Base-by-base conservation (phyloP, 1,140 invertebrate species). In the Phymorhynchus buccinoides region DNA sequence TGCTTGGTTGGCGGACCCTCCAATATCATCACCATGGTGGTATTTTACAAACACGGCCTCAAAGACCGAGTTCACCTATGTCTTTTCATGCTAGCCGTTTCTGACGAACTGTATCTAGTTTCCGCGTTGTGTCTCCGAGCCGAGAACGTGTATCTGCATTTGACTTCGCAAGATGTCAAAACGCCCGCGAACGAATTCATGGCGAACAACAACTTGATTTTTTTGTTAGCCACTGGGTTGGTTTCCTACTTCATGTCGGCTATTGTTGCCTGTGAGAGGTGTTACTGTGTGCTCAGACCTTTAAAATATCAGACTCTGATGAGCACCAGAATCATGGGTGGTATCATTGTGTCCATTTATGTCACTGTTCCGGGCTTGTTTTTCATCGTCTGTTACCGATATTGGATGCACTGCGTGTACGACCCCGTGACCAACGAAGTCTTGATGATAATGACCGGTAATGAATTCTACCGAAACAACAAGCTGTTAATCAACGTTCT, bases 21-120 rank as follows among this genome's bases (percentile, higher is more conserved):
- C n/a, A 79, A 79, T 16, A 12, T 79, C 44, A 44, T 79, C 41
- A 79, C 27, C 77, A 79, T 79, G 77, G 44, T 32, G 7, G 77
- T 79, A 16, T 79, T 79, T 41, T 79, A 44, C 77, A 79, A 44
- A 44, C 77, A 79, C 2, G 77, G 77, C 14, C 39, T 79, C 4
- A 4, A n/a, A 32, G 77, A 79, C 41, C 77, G 77, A 9, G 77
- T 79, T 7, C 42, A 79, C 77, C 41, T 79, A 3, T 79, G 77
- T 44, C 77, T 79, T 16, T 79, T 79, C 77, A 44, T n/a, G 12
- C 22, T 79, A 3, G 37, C 77, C 22, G 1, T 79, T 3, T 32
- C 39, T 1, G 77, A 79, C 27, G 62, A 66, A 66, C 14, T 66
- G 14, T 66, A 7, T 30, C 27, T 66, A 30, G 27, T 27, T n/a